These are phyloP conservation scores for Idaea biselata DNA, from an alignment of 2,888 invertebrate genomes.

Conservation along the genomic window DNA sequence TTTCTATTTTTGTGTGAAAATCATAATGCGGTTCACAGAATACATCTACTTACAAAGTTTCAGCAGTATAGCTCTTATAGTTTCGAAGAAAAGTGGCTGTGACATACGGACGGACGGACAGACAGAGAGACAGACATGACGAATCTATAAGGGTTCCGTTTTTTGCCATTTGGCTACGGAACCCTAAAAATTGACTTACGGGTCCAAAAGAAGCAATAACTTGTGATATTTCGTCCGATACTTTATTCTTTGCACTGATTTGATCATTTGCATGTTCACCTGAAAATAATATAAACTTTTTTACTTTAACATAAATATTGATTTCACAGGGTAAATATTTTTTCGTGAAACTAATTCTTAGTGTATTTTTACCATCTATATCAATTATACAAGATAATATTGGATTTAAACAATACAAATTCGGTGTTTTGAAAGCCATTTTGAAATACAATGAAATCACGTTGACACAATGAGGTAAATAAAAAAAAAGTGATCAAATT, in stretches of 20 bases:
- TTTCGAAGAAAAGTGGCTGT: no score
- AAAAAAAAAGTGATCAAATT: constrained; percentile 6
- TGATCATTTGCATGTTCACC: constrained; percentile 75
- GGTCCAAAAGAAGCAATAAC: constrained; percentile 72
- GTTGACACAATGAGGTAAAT: background rate
- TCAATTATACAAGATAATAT: constrained; percentile 48
- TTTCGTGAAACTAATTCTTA: background rate
- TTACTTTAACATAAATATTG: no score
- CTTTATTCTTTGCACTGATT: constrained; percentile 60
- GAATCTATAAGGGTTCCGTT: no score
- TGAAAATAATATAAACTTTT: constrained; percentile 32
- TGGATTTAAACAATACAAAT: constrained; percentile 43
- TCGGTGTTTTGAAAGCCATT: constrained; percentile 33
- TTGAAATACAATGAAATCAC: background rate
- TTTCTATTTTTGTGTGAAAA: no score
- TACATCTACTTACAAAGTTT: no score
- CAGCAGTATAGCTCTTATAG: no score
- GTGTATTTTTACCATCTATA: constrained; percentile 33
- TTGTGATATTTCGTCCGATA: constrained; percentile 70
- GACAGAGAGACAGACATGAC: no score
- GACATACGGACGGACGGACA: no score
- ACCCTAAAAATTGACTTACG: constrained; percentile 52
- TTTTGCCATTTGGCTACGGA: no score
- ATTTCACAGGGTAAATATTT: background rate
- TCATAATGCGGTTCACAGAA: no score